Conservation (phyloP, 2,797 vertebrate genomes). For the Clarias laeviceps region DNA sequence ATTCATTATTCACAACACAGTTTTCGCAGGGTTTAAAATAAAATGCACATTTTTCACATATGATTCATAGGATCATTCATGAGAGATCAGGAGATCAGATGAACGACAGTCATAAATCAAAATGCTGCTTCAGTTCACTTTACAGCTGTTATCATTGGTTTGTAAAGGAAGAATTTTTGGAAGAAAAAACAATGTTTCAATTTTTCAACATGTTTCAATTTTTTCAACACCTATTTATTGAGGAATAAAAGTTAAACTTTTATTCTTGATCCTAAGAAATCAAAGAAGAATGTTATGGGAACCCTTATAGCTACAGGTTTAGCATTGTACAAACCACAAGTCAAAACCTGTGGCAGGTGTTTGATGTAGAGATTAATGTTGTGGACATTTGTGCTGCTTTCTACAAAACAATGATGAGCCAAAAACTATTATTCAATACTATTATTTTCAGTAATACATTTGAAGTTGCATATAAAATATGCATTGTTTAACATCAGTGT, state of each 20-base stretch:
- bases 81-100: too few relatives aligned
- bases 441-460: not conserved
- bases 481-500: not conserved
- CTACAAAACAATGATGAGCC: not conserved
- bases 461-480: not conserved
- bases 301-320: not conserved
- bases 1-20: not conserved
- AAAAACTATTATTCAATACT: not conserved
- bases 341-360: not conserved
- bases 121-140: not conserved
- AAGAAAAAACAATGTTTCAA: not conserved
- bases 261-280: not conserved
- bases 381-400: not conserved
- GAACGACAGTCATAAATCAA: too few relatives aligned
- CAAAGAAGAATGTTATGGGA: not conserved
- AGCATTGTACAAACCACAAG: not conserved
- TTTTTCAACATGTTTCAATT: not conserved
- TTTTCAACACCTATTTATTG: not conserved
- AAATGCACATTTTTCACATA: not conserved
- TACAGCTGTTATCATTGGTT: not conserved
- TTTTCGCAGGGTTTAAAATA: not conserved
- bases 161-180: not conserved
- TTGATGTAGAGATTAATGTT: not conserved
- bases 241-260: not conserved
- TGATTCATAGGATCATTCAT: too few relatives aligned